Conservation (phyloP, 2,113 vertebrate genomes). For the Lathamus discolor region DNA sequence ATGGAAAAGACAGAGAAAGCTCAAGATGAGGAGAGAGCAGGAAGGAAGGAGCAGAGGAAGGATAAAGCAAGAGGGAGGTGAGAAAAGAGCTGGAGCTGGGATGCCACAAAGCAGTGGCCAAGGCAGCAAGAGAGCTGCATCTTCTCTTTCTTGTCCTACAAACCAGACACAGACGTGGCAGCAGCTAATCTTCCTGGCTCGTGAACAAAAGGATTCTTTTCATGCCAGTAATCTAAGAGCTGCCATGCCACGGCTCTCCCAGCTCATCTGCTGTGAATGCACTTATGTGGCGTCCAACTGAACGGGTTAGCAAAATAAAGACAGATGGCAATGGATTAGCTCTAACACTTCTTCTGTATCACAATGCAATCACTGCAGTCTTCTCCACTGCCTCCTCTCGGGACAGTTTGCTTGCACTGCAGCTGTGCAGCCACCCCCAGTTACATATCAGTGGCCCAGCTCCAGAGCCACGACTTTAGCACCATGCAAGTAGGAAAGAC, state of each 20-base stretch:
- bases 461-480: neutral
- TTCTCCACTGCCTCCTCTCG: constrained; percentile 2
- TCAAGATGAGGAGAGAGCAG: constrained; percentile 61
- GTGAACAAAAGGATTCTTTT: constrained; percentile 65
- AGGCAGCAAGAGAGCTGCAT: constrained; percentile 55
- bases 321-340: constrained; percentile 68
- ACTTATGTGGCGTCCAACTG: constrained; percentile 59
- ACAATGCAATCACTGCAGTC: constrained; percentile 47
- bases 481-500: neutral
- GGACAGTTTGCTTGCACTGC: constrained; percentile 9
- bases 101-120: constrained; percentile 61
- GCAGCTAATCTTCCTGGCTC: constrained; percentile 68
- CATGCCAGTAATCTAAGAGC: constrained; percentile 66
- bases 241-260: constrained; percentile 61
- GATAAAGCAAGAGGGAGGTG: constrained; percentile 62
- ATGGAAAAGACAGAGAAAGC: constrained; percentile 64
- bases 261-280: constrained; percentile 64
- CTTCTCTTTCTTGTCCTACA: constrained; percentile 63
- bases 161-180: constrained; percentile 60
- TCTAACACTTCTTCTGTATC: constrained; percentile 65
- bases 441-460: neutral
- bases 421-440: constrained; percentile 8
- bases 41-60: constrained; percentile 60
- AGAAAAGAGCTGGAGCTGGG: constrained; percentile 60
- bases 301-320: constrained; percentile 69